Evolutionary conservation across 2,113 vertebrate genomes (phyloP), one percentile per base, ranked within the genome.

Genomic region (Physeter macrocephalus): DNA sequence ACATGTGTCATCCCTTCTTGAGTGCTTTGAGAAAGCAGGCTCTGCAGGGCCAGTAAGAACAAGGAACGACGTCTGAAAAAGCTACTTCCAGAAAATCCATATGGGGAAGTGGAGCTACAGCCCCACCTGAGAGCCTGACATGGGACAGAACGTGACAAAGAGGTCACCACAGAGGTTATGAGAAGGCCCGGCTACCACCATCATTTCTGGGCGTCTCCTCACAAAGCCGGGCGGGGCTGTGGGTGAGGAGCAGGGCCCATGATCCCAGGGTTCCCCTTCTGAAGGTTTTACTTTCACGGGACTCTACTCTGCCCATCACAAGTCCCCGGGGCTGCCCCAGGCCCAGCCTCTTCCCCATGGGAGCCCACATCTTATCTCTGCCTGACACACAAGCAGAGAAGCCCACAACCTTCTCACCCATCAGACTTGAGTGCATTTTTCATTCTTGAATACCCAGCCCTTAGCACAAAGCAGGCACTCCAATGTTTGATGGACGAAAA

Each of bases 101-200:
- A 85, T 0, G 13, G 85, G 94, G 52, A 87, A 46, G 39, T 5
- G 3, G 41, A 54, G 14, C 36, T 20, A 20, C n/a, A 23, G 71
- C 17, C 29, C 10, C 4, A 21, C 61, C 43, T 6, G 3, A n/a
- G 36, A 59, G 54, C 27, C 11, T 57, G 5, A 20, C 39, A 6
- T 0, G 12, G 39, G 54, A 15, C 39, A 31, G 59, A 69, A 36
- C 21, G 29, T 34, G 0, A 29, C 21, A 13, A 43, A 41, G 49
- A 69, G 5, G 4, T 8, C 31, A 4, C 67, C 23, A 1, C 0
- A 0, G 43, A 14, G 83, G 18, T 27, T 36, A n/a, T 1, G 21
- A 85, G 67, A 69, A 7, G 11, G 39, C 10, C 23, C 21, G 43
- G 84, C 41, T 6, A 36, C 43, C 59, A 13, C 5, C 7, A 2